Percentiles rank a stretch among this genome's conserved stretches.
Conservation (phyloP, 2,888 invertebrate species). For the Cancer borealis region DNA sequence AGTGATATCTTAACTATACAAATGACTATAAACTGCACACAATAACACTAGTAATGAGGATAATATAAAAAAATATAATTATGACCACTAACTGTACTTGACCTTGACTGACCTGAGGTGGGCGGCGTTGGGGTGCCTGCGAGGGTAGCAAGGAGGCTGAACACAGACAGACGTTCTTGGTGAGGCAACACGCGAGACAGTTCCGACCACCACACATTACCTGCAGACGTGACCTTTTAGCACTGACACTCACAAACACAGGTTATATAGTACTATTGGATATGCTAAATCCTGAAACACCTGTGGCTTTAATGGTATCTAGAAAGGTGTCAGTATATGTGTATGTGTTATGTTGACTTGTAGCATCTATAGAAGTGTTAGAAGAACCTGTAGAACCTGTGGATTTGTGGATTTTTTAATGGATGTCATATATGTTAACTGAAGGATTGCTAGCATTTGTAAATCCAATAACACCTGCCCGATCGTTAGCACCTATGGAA, state of each 20-base stretch:
- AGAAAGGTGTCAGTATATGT: not conserved
- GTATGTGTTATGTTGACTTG: not conserved
- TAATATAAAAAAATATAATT: no score
- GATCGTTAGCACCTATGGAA: not conserved
- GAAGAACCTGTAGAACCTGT: not conserved
- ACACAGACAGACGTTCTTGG: slow-evolving; percentile 61
- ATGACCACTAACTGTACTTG: not conserved
- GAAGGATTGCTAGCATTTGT: not conserved
- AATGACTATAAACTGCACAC: not conserved
- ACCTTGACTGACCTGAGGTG: slow-evolving; percentile 50
- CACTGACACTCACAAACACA: not conserved
- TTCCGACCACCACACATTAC: slow-evolving; percentile 75
- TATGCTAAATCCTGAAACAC: not conserved
- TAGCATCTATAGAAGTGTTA: not conserved
- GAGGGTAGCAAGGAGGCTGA: slow-evolving; percentile 53
- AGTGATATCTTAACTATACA: no score
- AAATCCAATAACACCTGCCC: not conserved
- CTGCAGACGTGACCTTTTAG: slow-evolving; percentile 49
- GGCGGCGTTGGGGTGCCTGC: slow-evolving; percentile 50
- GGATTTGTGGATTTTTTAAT: not conserved
- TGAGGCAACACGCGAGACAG: slow-evolving; percentile 72
- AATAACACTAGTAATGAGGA: not conserved
- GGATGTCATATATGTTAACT: not conserved
- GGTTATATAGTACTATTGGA: not conserved
- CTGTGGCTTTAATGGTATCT: not conserved